Evolutionary conservation across 2,888 invertebrate species (phyloP), one percentile per base, ranked within the genome.

Genomic region (Camptogramma bilineatum): DNA sequence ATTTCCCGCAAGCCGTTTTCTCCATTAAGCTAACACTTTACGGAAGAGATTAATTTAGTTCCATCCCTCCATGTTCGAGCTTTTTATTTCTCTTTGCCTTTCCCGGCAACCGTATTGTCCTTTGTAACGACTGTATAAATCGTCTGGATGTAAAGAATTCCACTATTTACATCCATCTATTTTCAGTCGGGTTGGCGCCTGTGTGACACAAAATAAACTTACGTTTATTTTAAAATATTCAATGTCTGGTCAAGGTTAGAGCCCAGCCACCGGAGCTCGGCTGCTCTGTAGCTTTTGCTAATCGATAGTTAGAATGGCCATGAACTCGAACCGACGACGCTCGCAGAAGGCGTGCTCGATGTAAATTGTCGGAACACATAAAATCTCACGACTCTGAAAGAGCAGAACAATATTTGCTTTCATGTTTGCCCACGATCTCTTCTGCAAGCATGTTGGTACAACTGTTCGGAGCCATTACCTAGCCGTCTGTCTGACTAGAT

Each of bases 261-360:
- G 68, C 73, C 73, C 72, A 76, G 75, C 78, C 76, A 78, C 77
- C 70, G 71, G 72, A 74, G 76, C 76, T 75, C 72, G 72, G 69
- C 52, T 63, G 64, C 73, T 75, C 73, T 77, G 80, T 80, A 77
- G 83, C 82, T 82, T 83, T 78, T 76, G 75, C 72, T 83, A 83
- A 88, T 88, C 88, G 87, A 91, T 91, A 90, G 86, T 88, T 87
- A 80, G 78, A 77, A 72, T 86, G 89, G 83, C 88, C 90, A 81
- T 91, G 90, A 90, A 91, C 90, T 82, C 85, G 66, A 77, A 75
- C 79, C 44, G 44, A 31, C 48, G 76, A 77, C 78, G 79, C 83
- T 82, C 81, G 72, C 70, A 74, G 68, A 67, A 57, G 68, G 66
- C 67, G 64, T 72, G 77, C 76, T 80, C 81, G 77, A 77, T 76